Conservation (phyloP, 1,140 invertebrate genomes). For the Limonius californicus region DNA sequence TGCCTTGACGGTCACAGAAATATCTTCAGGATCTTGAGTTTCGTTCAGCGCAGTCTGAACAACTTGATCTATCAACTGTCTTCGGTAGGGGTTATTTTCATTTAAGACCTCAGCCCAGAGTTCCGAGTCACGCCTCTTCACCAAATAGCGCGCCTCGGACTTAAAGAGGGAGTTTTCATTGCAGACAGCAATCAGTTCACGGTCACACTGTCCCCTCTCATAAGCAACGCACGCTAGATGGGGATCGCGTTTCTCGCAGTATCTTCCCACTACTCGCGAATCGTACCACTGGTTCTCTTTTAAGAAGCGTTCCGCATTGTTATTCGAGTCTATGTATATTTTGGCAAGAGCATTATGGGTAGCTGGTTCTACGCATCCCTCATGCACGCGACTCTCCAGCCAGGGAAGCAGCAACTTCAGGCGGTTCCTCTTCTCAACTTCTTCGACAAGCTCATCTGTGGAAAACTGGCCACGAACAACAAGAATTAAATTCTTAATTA, state of each 20-base stretch:
- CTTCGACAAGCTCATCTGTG: slow-evolving; percentile 97
- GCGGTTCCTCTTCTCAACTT: slow-evolving; percentile 96
- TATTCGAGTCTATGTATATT: slow-evolving; percentile 99
- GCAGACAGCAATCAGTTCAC: slow-evolving; percentile 96
- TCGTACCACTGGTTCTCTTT: slow-evolving; percentile 89
- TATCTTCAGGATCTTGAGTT: slow-evolving; percentile 98
- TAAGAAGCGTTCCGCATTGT: slow-evolving; percentile 97
- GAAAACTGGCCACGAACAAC: slow-evolving; percentile 98
- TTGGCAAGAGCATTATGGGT: slow-evolving; percentile 99
- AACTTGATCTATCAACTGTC: slow-evolving; percentile 94
- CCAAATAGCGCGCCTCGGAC: slow-evolving; percentile 94
- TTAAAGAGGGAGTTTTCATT: slow-evolving; percentile 99
- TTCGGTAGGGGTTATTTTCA: slow-evolving; percentile 91
- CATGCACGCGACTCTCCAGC: slow-evolving; percentile 95
- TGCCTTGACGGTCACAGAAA: slow-evolving; percentile 98
- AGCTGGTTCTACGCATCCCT: slow-evolving; percentile 93
- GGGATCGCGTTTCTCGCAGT: slow-evolving; percentile 99
- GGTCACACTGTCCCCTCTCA: slow-evolving; percentile 95
- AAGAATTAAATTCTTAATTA: slow-evolving; percentile 97
- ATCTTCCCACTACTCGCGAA: slow-evolving; percentile 95
- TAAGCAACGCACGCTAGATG: slow-evolving; percentile 99
- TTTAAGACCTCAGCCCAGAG: slow-evolving; percentile 95
- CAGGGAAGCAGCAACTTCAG: slow-evolving; percentile 93
- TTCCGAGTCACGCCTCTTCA: slow-evolving; percentile 87
- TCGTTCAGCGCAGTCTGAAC: slow-evolving; percentile 92